phyloP scores from a whole-genome alignment of 2,113 vertebrate genomes.

The Myrmecophaga tridactyla region DNA sequence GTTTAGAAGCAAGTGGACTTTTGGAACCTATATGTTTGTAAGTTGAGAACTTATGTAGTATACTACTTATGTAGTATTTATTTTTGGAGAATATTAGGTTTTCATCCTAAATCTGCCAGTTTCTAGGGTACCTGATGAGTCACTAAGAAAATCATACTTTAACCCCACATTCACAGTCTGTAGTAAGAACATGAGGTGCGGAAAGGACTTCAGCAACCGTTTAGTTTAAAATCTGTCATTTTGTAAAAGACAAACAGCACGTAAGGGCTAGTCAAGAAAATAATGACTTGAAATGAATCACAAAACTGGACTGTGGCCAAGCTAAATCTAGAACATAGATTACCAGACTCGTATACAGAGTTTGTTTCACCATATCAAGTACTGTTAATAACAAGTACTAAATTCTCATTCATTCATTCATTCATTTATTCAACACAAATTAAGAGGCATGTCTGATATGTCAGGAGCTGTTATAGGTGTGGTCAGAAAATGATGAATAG shows the following conservation, averaged over 20 bases:
- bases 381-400: background rate
- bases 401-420: background rate
- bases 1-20: background rate
- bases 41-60: background rate
- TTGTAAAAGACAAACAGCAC: conserved; percentile 17
- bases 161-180: background rate
- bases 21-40: background rate
- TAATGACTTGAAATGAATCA: background rate
- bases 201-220: background rate
- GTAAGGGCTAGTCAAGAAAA: background rate
- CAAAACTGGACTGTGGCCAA: background rate
- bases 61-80: background rate
- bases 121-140: conserved; percentile 25
- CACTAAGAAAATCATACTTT: background rate
- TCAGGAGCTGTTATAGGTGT: background rate
- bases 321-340: background rate
- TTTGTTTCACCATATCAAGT: background rate
- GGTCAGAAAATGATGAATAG: background rate
- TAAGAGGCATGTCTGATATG: conserved; percentile 3
- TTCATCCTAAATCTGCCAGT: conserved; percentile 12
- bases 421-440: background rate
- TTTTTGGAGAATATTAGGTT: conserved; percentile 42
- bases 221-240: conserved; percentile 4
- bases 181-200: background rate
- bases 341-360: background rate